phyloP scores from a whole-genome alignment of 2,113 vertebrate species.

The Etheostoma spectabile region DNA sequence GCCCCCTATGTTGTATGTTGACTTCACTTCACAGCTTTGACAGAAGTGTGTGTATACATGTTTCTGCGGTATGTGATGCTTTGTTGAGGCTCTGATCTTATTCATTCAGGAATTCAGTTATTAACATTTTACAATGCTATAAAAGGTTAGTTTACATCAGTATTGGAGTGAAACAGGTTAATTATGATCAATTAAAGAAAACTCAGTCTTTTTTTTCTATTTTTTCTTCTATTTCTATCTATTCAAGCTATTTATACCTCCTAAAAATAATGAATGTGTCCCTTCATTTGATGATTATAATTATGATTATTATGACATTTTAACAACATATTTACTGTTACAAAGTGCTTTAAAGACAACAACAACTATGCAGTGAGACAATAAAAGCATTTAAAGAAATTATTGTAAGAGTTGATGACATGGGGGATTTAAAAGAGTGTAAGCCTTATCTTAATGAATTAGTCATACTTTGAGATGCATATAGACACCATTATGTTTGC shows the following conservation, averaged over 20 bases:
- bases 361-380: neutral
- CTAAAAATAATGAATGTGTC: neutral
- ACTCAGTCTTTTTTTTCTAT: too few relatives aligned
- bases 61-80: constrained; percentile 26
- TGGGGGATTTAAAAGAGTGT: neutral
- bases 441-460: neutral
- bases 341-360: neutral
- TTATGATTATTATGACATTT: neutral
- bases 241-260: neutral
- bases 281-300: neutral
- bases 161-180: too few relatives aligned
- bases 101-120: neutral
- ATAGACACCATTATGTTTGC: neutral
- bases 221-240: too few relatives aligned
- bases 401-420: neutral
- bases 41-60: neutral
- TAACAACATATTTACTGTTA: neutral
- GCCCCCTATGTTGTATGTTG: constrained; percentile 29
- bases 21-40: constrained; percentile 33
- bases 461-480: neutral
- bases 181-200: too few relatives aligned
- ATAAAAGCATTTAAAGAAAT: neutral
- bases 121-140: too few relatives aligned
- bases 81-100: neutral
- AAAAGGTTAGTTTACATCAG: too few relatives aligned